Evolutionary conservation across 2,888 invertebrate species (phyloP).

Genomic region (Drosophila macrospina): DNA sequence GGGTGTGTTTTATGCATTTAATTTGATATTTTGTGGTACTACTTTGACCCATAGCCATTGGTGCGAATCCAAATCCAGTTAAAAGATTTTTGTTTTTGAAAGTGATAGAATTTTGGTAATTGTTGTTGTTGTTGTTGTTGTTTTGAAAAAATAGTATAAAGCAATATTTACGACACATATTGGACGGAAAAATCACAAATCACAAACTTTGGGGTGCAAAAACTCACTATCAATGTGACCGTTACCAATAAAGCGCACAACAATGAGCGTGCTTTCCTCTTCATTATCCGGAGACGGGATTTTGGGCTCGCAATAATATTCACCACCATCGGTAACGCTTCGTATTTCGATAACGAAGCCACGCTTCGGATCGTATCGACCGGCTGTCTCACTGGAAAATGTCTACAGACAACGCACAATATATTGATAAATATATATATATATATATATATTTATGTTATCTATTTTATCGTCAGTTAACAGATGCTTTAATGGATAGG

Average conservation of each 20-base stretch:
- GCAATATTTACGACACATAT: constrained; percentile 79
- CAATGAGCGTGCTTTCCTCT: constrained; percentile 71
- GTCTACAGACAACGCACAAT: constrained; percentile 66
- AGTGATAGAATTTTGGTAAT: constrained; percentile 26
- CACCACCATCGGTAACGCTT: constrained; percentile 81
- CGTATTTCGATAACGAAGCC: constrained; percentile 84
- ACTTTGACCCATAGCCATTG: constrained; percentile 40
- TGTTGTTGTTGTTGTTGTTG: neutral
- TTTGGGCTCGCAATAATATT: constrained; percentile 82
- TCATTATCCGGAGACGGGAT: constrained; percentile 76
- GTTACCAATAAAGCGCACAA: constrained; percentile 82
- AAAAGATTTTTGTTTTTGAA: constrained; percentile 3
- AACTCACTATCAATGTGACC: constrained; percentile 84
- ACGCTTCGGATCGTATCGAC: constrained; percentile 82
- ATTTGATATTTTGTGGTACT: constrained; percentile 28
- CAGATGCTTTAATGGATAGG: constrained; percentile 1
- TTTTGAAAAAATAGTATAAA: constrained; percentile 51
- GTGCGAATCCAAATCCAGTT: constrained; percentile 54
- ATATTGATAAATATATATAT: constrained; percentile 18
- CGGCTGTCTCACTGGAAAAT: constrained; percentile 77
- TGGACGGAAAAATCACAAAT: constrained; percentile 84
- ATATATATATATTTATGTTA: neutral
- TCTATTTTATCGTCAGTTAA: constrained; percentile 17
- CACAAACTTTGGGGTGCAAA: constrained; percentile 85
- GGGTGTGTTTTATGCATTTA: constrained; percentile 20